A percentile compares a stretch with the other conserved stretches of the same genome.
Evolutionary conservation across 2,113 vertebrate genomes (phyloP).

Genomic region (Burhinus oedicnemus): DNA sequence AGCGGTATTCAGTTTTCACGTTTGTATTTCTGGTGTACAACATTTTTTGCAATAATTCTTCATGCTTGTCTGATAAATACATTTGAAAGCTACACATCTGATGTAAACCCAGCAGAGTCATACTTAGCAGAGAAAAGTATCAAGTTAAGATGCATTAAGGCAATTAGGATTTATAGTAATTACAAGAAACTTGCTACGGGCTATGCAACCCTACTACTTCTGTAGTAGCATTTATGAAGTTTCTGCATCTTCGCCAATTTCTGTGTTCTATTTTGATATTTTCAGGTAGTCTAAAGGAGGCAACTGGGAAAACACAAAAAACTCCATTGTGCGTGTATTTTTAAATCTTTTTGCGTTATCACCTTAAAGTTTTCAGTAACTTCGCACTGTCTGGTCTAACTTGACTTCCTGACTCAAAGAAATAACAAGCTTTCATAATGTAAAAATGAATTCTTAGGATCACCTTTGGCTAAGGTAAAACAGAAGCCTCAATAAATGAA

Average conservation of each 20-base stretch:
- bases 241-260: neutral
- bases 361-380: neutral
- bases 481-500: conserved; percentile 57
- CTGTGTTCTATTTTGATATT: neutral
- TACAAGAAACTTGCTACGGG: conserved; percentile 49
- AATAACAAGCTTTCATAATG: neutral
- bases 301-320: neutral
- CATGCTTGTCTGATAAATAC: conserved; percentile 17
- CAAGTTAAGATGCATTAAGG: conserved; percentile 34
- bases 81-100: conserved; percentile 11
- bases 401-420: neutral
- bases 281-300: neutral
- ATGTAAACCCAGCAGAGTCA: neutral
- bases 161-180: conserved; percentile 48
- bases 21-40: conserved; percentile 24
- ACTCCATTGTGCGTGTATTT: neutral
- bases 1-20: neutral
- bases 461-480: conserved; percentile 38
- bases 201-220: neutral
- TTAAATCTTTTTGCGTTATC: neutral
- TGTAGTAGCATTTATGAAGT: neutral
- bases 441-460: neutral
- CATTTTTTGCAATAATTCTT: conserved; percentile 37
- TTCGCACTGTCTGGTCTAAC: neutral
- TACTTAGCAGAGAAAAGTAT: neutral